These are phyloP conservation scores for Amiota minor DNA, from an alignment of 2,888 invertebrate species.

Conservation along the genomic window DNA sequence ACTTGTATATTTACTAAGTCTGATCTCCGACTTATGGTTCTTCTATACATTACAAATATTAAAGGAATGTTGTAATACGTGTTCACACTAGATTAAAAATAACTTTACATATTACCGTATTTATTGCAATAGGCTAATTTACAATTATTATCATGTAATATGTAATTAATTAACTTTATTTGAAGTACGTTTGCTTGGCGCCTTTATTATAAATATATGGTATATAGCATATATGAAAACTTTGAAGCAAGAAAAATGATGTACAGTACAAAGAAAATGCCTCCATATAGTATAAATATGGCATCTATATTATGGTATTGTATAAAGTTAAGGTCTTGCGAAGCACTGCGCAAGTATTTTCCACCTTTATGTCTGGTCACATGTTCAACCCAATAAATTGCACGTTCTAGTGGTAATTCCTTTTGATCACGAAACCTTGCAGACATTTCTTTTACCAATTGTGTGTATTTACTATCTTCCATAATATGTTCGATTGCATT, in stretches of 20 bases:
- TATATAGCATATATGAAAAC: no score
- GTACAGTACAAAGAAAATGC: constrained; percentile 25
- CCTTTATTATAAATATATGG: no score
- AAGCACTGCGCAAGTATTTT: constrained; percentile 50
- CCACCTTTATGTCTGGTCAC: constrained; percentile 56
- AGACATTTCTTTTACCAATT: constrained; percentile 43
- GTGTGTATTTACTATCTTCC: constrained; percentile 43
- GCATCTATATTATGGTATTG: constrained; percentile 55
- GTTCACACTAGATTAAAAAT: no score
- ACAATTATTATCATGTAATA: no score
- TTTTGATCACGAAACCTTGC: constrained; percentile 52
- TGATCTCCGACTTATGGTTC: no score
- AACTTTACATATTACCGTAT: no score
- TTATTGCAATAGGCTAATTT: no score
- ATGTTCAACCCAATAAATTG: constrained; percentile 58
- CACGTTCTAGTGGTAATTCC: constrained; percentile 48
- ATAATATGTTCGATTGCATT: constrained; percentile 48
- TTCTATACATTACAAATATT: no score
- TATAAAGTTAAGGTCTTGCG: constrained; percentile 49
- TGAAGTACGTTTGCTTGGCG: no score
- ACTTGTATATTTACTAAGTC: no score
- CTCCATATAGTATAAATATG: constrained; percentile 40
- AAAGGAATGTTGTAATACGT: no score
- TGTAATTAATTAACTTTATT: no score
- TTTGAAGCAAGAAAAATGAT: neutral